These are phyloP conservation scores for Xylota segnis DNA, from an alignment of 2,888 invertebrate species.

Conservation along the genomic window DNA sequence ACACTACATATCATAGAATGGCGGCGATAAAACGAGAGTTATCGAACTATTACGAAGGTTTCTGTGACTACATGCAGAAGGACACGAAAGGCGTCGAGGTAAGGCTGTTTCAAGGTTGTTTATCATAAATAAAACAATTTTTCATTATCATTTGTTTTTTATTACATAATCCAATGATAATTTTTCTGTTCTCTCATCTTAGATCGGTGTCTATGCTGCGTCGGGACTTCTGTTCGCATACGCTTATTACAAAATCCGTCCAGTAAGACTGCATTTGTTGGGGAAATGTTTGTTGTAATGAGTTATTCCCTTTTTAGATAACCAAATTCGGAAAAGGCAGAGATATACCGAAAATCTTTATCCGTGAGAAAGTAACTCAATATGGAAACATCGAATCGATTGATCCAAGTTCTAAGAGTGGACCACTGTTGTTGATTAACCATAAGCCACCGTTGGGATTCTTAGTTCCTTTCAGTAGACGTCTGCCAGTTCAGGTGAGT, in stretches of 20 bases:
- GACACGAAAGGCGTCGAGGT: conserved; percentile 70
- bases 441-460: conserved; percentile 65
- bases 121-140: conserved; percentile 7
- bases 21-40: conserved; percentile 27
- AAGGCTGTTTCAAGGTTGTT: not conserved
- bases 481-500: conserved; percentile 57
- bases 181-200: conserved; percentile 18
- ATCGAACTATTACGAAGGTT: conserved; percentile 48
- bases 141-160: conserved; percentile 42
- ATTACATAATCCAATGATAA: conserved; percentile 57
- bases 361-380: conserved; percentile 61
- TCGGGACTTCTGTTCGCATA: conserved; percentile 65
- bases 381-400: conserved; percentile 54
- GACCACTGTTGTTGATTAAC: conserved; percentile 59
- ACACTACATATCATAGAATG: conserved; percentile 25
- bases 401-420: conserved; percentile 64
- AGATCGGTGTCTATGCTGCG: conserved; percentile 64
- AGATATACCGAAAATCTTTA: conserved; percentile 62
- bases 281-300: not conserved
- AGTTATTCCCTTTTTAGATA: conserved; percentile 35
- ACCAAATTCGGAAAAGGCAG: conserved; percentile 66
- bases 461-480: conserved; percentile 39
- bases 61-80: conserved; percentile 65
- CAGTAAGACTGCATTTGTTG: conserved; percentile 33
- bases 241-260: conserved; percentile 65